phyloP scores from a whole-genome alignment of 2,888 invertebrate species.

The Meganola albula region DNA sequence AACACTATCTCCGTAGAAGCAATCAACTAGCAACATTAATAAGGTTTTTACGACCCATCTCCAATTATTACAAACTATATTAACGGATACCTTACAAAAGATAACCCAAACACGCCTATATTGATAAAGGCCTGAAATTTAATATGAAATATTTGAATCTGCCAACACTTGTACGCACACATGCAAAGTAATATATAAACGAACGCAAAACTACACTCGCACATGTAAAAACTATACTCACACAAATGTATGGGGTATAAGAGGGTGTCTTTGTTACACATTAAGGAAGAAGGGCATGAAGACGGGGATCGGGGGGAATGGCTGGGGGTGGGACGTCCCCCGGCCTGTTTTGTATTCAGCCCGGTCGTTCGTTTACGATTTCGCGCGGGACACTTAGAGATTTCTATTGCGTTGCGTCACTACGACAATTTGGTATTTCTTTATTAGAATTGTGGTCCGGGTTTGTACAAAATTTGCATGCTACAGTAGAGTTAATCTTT shows the following conservation, averaged over 20 bases:
- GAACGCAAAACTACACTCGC: slow-evolving; percentile 52
- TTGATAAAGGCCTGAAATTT: slow-evolving; percentile 73
- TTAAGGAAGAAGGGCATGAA: slow-evolving; percentile 74
- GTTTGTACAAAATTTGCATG: slow-evolving; percentile 33
- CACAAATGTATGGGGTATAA: slow-evolving; percentile 65
- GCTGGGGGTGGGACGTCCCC: slow-evolving; percentile 32
- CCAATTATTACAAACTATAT: slow-evolving; percentile 29
- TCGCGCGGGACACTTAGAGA: slow-evolving; percentile 72
- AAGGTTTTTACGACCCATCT: slow-evolving; percentile 23
- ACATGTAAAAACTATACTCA: slow-evolving; percentile 49
- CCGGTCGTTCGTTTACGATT: slow-evolving; percentile 69
- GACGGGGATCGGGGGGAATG: slow-evolving; percentile 41
- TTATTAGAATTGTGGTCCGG: slow-evolving; percentile 50
- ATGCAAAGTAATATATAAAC: slow-evolving; percentile 24
- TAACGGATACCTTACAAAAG: slow-evolving; percentile 50
- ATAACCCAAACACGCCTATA: slow-evolving; percentile 57
- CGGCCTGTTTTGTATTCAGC: slow-evolving; percentile 69
- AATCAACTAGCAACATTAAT: slow-evolving; percentile 15
- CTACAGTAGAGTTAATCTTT: slow-evolving; percentile 27
- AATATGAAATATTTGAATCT: slow-evolving; percentile 73
- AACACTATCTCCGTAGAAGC: no score
- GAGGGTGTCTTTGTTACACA: slow-evolving; percentile 76
- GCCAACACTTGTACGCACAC: slow-evolving; percentile 29
- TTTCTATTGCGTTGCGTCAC: slow-evolving; percentile 59
- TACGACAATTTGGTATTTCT: slow-evolving; percentile 62